Evolutionary conservation across 2,797 vertebrate genomes (phyloP).

Genomic region (Chrosomus eos): DNA sequence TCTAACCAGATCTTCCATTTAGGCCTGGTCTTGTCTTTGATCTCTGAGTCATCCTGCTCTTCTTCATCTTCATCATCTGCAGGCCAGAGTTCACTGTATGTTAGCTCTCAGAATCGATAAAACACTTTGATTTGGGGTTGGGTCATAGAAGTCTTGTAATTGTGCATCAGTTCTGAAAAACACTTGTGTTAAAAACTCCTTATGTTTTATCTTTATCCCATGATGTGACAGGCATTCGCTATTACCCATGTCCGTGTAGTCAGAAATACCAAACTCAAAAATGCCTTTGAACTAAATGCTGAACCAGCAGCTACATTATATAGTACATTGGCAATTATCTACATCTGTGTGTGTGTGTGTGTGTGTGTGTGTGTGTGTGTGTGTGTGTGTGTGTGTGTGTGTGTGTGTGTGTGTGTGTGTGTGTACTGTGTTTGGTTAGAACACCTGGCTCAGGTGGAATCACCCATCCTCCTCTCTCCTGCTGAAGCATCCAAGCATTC

Average conservation of each 20-base stretch:
- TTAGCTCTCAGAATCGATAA: background rate
- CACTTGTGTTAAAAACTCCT: background rate
- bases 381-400: background rate
- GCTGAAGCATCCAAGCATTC: slow-evolving; percentile 95
- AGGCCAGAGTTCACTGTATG: slow-evolving; percentile 13
- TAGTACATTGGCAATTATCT: background rate
- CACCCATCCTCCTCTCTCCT: slow-evolving; percentile 95
- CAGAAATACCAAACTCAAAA: background rate
- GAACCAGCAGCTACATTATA: background rate
- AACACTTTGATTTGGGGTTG: background rate
- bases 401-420: background rate
- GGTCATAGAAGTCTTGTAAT: background rate
- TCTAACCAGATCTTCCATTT: slow-evolving; percentile 88
- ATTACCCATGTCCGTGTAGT: background rate
- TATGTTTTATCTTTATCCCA: background rate
- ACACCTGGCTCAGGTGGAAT: slow-evolving; percentile 81
- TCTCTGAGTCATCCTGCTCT: slow-evolving; percentile 85
- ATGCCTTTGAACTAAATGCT: background rate
- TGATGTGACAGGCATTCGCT: background rate
- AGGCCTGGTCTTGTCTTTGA: slow-evolving; percentile 86
- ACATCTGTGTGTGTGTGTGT: background rate
- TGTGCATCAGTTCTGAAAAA: background rate
- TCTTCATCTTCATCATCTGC: slow-evolving; percentile 83
- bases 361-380: background rate
- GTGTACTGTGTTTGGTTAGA: slow-evolving; percentile 6